These are phyloP conservation scores for Serilophus lunatus DNA, from an alignment of 2,113 vertebrate species.

Conservation along the genomic window DNA sequence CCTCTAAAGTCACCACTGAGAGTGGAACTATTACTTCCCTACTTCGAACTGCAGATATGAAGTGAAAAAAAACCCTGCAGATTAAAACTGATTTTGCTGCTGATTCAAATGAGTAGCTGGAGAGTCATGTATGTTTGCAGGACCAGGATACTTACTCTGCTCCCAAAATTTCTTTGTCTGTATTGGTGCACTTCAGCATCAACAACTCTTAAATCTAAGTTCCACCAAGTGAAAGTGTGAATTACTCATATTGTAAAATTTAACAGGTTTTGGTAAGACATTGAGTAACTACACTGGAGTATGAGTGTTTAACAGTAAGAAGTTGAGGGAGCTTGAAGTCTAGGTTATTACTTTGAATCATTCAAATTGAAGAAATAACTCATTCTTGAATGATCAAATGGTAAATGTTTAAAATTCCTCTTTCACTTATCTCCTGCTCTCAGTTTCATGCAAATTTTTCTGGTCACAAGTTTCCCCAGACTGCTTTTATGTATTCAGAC, in stretches of 20 bases:
- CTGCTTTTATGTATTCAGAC: constrained; percentile 11
- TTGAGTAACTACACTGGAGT: not conserved
- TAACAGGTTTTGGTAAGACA: not conserved
- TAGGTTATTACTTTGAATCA: not conserved
- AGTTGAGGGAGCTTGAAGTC: not conserved
- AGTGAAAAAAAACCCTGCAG: not conserved
- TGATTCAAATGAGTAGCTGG: not conserved
- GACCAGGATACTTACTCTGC: not conserved
- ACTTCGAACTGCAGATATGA: not conserved
- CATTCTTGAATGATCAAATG: not conserved
- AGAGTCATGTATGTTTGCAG: not conserved
- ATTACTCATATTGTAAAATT: not conserved
- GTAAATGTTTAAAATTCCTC: not conserved
- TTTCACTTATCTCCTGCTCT: not conserved
- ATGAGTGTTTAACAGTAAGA: not conserved
- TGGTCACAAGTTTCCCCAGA: not conserved
- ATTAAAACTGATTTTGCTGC: not conserved
- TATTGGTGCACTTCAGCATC: not conserved
- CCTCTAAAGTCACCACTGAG: not conserved
- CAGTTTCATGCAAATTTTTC: not conserved
- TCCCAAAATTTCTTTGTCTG: not conserved
- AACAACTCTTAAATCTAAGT: not conserved
- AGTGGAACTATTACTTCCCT: not conserved
- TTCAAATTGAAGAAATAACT: not conserved
- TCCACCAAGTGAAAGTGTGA: not conserved